Conservation (phyloP, 2,797 vertebrate species). For the Basileuterus tristriatus region DNA sequence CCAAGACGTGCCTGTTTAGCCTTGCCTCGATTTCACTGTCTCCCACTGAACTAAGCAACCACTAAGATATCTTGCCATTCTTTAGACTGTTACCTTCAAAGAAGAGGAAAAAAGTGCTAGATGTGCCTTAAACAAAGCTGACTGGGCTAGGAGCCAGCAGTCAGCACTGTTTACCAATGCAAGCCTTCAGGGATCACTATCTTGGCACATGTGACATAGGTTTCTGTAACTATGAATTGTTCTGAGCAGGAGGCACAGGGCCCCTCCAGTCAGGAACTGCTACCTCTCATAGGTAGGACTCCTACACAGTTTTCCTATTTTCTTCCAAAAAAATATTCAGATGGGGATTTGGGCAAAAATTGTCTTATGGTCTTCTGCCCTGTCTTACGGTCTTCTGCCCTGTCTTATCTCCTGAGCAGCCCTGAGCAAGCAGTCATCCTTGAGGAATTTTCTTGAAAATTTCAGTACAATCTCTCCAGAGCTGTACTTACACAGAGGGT, state of each 20-base stretch:
- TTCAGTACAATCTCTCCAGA: background rate
- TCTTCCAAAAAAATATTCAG: background rate
- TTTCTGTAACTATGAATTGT: background rate
- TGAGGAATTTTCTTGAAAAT: background rate
- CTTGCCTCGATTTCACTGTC: background rate
- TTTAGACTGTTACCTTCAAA: background rate
- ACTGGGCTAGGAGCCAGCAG: background rate
- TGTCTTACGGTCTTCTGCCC: background rate
- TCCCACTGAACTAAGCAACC: background rate
- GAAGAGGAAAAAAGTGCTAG: background rate
- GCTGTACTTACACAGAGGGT: background rate
- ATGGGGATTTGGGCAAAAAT: background rate
- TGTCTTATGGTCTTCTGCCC: background rate
- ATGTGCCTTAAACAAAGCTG: background rate
- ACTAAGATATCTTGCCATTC: background rate
- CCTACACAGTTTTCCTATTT: background rate
- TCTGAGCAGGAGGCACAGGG: background rate
- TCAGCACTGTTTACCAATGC: background rate
- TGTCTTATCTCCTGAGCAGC: background rate
- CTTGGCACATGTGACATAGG: background rate
- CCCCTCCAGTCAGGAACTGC: background rate
- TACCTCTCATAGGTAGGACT: background rate
- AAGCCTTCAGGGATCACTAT: background rate
- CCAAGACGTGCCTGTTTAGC: background rate
- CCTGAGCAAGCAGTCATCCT: background rate